phyloP scores from a whole-genome alignment of 2,888 invertebrate genomes.

The Maniola hyperantus region DNA sequence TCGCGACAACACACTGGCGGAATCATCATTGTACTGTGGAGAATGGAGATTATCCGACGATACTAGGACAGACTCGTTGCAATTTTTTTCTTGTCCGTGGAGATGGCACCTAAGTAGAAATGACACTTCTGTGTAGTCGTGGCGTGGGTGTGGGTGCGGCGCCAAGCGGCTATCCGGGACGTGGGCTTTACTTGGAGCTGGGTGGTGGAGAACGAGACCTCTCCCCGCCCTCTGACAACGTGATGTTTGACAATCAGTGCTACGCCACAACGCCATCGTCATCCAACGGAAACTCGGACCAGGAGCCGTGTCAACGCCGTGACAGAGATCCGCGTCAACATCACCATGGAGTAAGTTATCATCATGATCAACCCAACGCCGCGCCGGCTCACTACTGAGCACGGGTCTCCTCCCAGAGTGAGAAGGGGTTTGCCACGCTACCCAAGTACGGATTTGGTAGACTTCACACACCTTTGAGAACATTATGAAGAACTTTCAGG shows the following conservation, averaged over 20 bases:
- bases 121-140: slow-evolving; percentile 51
- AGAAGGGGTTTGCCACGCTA: too few species aligned
- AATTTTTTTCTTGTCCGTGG: too few species aligned
- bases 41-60: too few species aligned
- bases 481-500: too few species aligned
- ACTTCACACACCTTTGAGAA: too few species aligned
- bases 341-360: slow-evolving; percentile 82
- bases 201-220: slow-evolving; percentile 84
- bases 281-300: slow-evolving; percentile 95
- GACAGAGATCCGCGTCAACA: slow-evolving; percentile 80
- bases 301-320: slow-evolving; percentile 87
- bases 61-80: too few species aligned
- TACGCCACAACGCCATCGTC: slow-evolving; percentile 97
- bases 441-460: too few species aligned
- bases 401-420: too few species aligned
- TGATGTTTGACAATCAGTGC: slow-evolving; percentile 97
- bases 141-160: slow-evolving; percentile 75
- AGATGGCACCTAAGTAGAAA: neutral
- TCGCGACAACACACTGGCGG: too few species aligned
- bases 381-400: too few species aligned
- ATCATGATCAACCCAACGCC: too few species aligned
- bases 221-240: slow-evolving; percentile 96
- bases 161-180: slow-evolving; percentile 85
- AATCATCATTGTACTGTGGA: too few species aligned
- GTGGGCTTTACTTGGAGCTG: slow-evolving; percentile 90